These are phyloP conservation scores for Trichacis sp. DNA, from an alignment of 2,888 invertebrate genomes.

Conservation along the genomic window DNA sequence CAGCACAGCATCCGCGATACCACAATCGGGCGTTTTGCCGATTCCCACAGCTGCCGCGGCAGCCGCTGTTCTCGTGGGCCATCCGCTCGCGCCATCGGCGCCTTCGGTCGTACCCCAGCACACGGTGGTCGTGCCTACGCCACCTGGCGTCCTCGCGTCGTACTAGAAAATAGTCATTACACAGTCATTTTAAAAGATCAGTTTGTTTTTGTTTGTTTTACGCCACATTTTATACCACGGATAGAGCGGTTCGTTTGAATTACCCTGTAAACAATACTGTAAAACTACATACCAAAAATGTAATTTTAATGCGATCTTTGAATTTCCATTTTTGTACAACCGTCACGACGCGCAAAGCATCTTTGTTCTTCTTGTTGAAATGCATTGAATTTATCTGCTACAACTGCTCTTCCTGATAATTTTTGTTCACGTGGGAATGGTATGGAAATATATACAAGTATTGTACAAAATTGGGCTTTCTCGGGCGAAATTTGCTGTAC, in stretches of 20 bases:
- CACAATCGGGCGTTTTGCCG: constrained; percentile 62
- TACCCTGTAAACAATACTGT: background rate
- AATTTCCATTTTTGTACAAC: constrained; percentile 2
- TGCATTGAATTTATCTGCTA: too few species aligned
- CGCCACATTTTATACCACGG: background rate
- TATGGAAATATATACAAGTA: too few species aligned
- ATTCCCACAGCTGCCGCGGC: constrained; percentile 54
- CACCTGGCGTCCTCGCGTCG: constrained; percentile 71
- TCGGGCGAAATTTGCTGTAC: too few species aligned
- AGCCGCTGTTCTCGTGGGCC: constrained; percentile 63
- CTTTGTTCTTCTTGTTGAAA: too few species aligned
- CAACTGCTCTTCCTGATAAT: background rate
- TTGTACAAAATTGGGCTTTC: too few species aligned
- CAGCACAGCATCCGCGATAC: constrained; percentile 61
- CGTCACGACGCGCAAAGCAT: constrained; percentile 4
- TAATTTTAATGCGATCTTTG: background rate
- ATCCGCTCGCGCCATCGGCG: constrained; percentile 62
- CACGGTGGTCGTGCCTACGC: constrained; percentile 72
- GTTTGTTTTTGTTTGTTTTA: too few species aligned
- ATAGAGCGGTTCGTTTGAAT: background rate
- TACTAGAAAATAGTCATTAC: constrained; percentile 58
- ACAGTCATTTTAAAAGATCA: too few species aligned
- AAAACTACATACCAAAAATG: background rate
- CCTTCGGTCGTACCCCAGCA: constrained; percentile 68
- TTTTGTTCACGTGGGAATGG: background rate